Evolutionary conservation across 64 coral and sea anemone species (phyloP).

Genomic region (Porites lutea): DNA sequence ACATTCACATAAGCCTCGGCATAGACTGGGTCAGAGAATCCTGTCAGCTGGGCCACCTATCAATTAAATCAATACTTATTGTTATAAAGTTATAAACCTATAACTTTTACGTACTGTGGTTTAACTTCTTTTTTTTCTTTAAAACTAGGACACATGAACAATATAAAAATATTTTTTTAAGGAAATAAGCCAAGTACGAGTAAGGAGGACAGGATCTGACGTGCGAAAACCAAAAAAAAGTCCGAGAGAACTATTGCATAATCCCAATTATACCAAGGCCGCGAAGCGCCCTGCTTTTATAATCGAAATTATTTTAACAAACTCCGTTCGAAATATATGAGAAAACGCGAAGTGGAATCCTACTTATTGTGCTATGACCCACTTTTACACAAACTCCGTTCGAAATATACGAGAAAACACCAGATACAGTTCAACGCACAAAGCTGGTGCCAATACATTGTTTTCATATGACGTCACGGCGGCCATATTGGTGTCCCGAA

Average conservation of each 20-base stretch:
- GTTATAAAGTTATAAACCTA: neutral
- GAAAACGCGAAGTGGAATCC: no score
- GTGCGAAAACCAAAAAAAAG: no score
- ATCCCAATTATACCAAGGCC: slow-evolving; percentile 42
- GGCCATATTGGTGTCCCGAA: no score
- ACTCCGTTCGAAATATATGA: slow-evolving; percentile 22
- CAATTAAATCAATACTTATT: neutral
- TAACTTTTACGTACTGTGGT: no score
- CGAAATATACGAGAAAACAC: slow-evolving; percentile 15
- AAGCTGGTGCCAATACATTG: neutral
- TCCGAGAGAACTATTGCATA: neutral
- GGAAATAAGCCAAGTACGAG: no score
- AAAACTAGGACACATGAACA: no score
- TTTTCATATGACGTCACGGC: no score
- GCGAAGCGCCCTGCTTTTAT: slow-evolving; percentile 32
- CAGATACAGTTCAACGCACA: slow-evolving; percentile 16
- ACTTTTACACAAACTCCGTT: slow-evolving; percentile 17
- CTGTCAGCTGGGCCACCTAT: slow-evolving; percentile 94
- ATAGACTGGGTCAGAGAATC: slow-evolving; percentile 99
- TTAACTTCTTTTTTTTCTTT: no score
- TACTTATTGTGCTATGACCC: no score
- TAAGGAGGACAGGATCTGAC: no score
- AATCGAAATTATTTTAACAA: slow-evolving; percentile 35
- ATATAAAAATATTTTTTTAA: no score
- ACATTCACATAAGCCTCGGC: slow-evolving; percentile 99